phyloP scores from a whole-genome alignment of 2,797 vertebrate species.

The Gymnothorax reevesii region DNA sequence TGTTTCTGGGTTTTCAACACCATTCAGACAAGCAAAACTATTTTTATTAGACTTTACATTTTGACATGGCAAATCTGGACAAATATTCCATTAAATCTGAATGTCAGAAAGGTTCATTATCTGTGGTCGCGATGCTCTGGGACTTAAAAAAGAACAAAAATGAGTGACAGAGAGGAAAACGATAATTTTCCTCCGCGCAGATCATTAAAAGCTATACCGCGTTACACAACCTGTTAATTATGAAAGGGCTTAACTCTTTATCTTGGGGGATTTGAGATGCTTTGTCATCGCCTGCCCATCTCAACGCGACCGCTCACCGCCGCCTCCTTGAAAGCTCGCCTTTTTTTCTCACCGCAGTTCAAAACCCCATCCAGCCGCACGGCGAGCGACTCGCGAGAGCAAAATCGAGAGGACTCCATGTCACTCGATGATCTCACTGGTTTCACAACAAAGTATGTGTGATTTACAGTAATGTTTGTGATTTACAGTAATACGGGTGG shows the following conservation, averaged over 20 bases:
- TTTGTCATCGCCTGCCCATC: conserved; percentile 26
- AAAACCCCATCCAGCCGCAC: neutral
- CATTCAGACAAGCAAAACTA: conserved; percentile 3
- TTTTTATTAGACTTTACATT: conserved; percentile 15
- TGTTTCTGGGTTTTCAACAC: neutral
- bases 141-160: conserved; percentile 12
- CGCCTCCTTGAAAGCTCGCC: neutral
- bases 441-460: neutral
- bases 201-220: conserved; percentile 28
- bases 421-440: neutral
- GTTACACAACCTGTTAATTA: conserved; percentile 37
- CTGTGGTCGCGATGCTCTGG: conserved; percentile 14
- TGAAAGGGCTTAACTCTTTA: conserved; percentile 29
- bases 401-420: neutral
- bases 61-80: conserved; percentile 28
- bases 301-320: neutral
- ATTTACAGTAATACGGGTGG: neutral
- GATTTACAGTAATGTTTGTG: neutral
- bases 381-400: neutral
- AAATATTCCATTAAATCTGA: conserved; percentile 29
- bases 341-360: neutral
- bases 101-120: conserved; percentile 28
- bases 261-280: conserved; percentile 22
- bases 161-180: conserved; percentile 39
- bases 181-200: conserved; percentile 25